Conservation (phyloP, 2,113 vertebrate genomes). For the Felis chaus region DNA sequence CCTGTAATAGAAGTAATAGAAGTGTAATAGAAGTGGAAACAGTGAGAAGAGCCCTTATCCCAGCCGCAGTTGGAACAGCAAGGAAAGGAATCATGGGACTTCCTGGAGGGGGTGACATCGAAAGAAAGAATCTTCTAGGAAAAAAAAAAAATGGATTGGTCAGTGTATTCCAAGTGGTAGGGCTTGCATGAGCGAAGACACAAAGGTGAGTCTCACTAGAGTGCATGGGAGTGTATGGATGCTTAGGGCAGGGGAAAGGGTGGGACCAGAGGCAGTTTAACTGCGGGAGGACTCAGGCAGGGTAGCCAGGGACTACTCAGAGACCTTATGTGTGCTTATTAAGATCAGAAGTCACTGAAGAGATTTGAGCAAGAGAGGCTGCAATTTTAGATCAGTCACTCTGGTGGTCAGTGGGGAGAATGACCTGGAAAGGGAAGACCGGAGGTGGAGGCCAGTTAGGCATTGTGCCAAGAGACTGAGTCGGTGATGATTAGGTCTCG, state of each 20-base stretch:
- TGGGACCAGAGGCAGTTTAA: neutral
- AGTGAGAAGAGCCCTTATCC: neutral
- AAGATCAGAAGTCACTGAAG: neutral
- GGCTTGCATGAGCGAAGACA: neutral
- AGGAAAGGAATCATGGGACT: constrained; percentile 22
- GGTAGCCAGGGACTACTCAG: neutral
- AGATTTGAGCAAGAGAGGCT: neutral
- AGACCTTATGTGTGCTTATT: neutral
- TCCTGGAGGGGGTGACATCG: neutral
- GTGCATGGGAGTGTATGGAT: no score
- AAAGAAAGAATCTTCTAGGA: constrained; percentile 20
- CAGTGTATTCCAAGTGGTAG: neutral
- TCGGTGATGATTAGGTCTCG: neutral
- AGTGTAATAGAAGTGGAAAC: neutral
- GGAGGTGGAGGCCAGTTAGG: neutral
- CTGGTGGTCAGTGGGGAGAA: neutral
- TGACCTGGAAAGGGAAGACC: neutral
- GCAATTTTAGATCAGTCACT: neutral
- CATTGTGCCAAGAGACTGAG: neutral
- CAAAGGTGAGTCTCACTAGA: neutral
- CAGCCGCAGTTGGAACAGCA: neutral
- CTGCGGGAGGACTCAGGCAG: neutral
- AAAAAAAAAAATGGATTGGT: neutral
- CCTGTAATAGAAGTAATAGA: neutral
- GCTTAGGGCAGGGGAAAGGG: neutral